phyloP scores from a whole-genome alignment of 2,888 invertebrate species.

The Gnatocerus cornutus region DNA sequence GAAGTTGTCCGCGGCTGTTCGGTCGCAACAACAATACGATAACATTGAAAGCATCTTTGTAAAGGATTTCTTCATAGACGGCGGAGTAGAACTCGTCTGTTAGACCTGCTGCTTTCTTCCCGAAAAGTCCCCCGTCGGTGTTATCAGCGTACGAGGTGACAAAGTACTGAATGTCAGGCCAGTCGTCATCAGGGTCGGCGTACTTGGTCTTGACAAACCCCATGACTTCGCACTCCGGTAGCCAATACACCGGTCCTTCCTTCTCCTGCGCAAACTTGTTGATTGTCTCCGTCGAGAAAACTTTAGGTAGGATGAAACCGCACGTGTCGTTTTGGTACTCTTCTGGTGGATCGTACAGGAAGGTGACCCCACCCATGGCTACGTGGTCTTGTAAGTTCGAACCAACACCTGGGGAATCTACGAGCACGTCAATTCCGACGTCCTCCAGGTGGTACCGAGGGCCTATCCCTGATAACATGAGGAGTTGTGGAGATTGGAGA shows the following conservation, averaged over 20 bases:
- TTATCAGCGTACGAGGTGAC: slow-evolving; percentile 82
- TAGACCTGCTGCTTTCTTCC: slow-evolving; percentile 77
- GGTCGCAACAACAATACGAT: slow-evolving; percentile 83
- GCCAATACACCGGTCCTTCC: slow-evolving; percentile 81
- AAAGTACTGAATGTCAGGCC: slow-evolving; percentile 87
- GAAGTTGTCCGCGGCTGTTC: slow-evolving; percentile 80
- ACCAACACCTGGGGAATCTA: slow-evolving; percentile 83
- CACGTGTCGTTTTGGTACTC: slow-evolving; percentile 71
- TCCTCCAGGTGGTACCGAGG: slow-evolving; percentile 77
- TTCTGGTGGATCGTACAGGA: slow-evolving; percentile 78
- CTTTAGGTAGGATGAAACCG: slow-evolving; percentile 80
- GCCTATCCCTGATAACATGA: slow-evolving; percentile 91
- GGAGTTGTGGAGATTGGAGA: slow-evolving; percentile 87
- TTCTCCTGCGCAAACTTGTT: slow-evolving; percentile 69
- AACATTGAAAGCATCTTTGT: slow-evolving; percentile 70
- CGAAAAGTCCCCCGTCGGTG: slow-evolving; percentile 77
- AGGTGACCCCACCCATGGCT: slow-evolving; percentile 85
- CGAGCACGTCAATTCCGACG: slow-evolving; percentile 76
- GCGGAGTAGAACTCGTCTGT: slow-evolving; percentile 73
- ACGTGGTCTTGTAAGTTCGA: slow-evolving; percentile 89
- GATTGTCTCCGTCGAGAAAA: slow-evolving; percentile 74
- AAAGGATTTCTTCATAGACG: slow-evolving; percentile 83
- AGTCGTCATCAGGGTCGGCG: slow-evolving; percentile 78
- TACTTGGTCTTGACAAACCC: slow-evolving; percentile 78
- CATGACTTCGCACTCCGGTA: slow-evolving; percentile 83